A percentile compares a stretch with the other conserved stretches of the same genome.
These are phyloP conservation scores for Xestia ashworthii DNA, from an alignment of 2,888 invertebrate genomes.

Conservation along the genomic window DNA sequence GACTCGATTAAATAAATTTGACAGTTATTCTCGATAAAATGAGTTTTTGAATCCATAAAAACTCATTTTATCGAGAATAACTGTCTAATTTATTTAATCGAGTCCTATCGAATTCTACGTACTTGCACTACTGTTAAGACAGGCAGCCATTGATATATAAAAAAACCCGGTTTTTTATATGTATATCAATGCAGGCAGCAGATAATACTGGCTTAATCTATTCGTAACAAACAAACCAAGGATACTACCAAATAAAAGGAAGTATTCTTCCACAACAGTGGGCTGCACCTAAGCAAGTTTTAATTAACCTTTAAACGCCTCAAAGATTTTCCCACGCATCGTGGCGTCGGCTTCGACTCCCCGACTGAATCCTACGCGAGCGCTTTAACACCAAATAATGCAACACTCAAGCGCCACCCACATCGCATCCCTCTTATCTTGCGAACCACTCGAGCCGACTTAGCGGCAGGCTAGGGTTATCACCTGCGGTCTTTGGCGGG, in stretches of 20 bases:
- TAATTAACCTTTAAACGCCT: constrained; percentile 41
- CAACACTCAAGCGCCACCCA: constrained; percentile 73
- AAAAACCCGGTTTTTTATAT: too few species aligned
- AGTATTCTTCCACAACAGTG: constrained; percentile 10
- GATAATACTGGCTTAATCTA: not conserved
- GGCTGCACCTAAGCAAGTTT: constrained; percentile 15
- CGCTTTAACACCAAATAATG: constrained; percentile 72
- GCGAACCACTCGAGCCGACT: constrained; percentile 56
- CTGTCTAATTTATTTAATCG: too few species aligned
- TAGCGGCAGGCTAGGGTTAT: constrained; percentile 53
- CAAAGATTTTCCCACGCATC: constrained; percentile 66
- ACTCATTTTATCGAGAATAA: too few species aligned
- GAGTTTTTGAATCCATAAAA: too few species aligned
- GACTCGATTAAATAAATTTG: too few species aligned
- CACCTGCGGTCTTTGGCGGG: constrained; percentile 18
- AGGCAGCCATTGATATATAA: too few species aligned
- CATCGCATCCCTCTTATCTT: constrained; percentile 73
- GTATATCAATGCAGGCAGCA: too few species aligned
- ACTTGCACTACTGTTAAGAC: too few species aligned
- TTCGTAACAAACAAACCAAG: constrained; percentile 1
- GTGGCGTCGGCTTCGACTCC: constrained; percentile 20
- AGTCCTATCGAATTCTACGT: too few species aligned
- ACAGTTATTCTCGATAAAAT: too few species aligned
- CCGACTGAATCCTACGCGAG: constrained; percentile 63
- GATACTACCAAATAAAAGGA: constrained; percentile 16